phyloP scores from a whole-genome alignment of 1,140 invertebrate species.

The Bicyclus anynana region DNA sequence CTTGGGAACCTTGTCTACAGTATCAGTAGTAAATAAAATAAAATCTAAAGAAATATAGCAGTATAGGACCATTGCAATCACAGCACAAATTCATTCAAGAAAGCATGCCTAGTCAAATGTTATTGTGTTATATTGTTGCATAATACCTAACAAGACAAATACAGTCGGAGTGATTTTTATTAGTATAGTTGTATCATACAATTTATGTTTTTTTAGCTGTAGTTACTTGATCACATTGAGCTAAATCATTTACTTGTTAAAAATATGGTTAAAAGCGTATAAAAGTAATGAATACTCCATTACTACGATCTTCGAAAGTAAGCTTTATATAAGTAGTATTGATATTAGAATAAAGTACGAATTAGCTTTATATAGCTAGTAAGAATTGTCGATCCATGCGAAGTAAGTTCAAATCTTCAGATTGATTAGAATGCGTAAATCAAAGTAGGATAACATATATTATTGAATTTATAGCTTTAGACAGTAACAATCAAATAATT shows the following conservation, averaged over 20 bases:
- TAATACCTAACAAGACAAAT: slow-evolving; percentile 5
- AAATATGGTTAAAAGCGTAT: not conserved
- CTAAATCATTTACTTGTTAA: slow-evolving; percentile 8
- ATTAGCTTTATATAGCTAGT: no score
- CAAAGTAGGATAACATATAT: no score
- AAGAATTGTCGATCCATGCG: no score
- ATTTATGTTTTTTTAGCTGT: slow-evolving; percentile 5
- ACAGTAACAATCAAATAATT: slow-evolving; percentile 32
- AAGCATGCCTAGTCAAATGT: slow-evolving; percentile 32
- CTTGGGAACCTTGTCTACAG: not conserved
- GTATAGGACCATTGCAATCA: slow-evolving; percentile 36
- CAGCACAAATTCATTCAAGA: slow-evolving; percentile 31
- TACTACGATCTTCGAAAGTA: no score
- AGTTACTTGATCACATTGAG: slow-evolving; percentile 8
- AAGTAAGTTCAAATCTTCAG: no score
- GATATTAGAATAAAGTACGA: not conserved
- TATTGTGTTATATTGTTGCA: slow-evolving; percentile 5
- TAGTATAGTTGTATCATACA: slow-evolving; percentile 21
- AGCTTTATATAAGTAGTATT: no score
- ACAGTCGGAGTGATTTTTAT: not conserved
- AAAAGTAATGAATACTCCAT: not conserved
- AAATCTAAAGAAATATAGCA: slow-evolving; percentile 36
- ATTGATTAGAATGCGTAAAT: no score
- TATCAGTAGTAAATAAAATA: not conserved
- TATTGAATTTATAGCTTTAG: no score